Evolutionary conservation across 2,888 invertebrate species (phyloP), one percentile per base, ranked within the genome.

Genomic region (Syrphus vitripennis): DNA sequence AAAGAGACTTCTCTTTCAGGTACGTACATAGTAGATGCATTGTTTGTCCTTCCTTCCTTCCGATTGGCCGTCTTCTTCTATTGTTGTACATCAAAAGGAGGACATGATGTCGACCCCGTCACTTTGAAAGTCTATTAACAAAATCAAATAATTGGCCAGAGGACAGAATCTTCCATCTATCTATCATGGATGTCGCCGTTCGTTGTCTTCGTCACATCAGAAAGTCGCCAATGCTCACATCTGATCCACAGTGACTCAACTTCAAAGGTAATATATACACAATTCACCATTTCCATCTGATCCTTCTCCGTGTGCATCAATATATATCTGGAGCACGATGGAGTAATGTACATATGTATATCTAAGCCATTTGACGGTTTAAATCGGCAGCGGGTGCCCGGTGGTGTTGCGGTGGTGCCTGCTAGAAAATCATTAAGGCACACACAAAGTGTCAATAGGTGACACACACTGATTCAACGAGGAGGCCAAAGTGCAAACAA

Each of bases 111-210:
- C 57, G 50, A 16, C 37, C 69, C 34, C 34, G 37, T 69, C 79
- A 63, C 83, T 63, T 65, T 69, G 74, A 70, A 70, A 75, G 70
- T 83, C 80, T 80, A 80, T 83, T 83, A 83, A 34, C 42, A 74
- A 83, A 80, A 75, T 83, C 83, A 75, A 83, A 83, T 80, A 83
- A 83, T 83, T 80, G 83, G 31, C 83, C 69, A 37, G 63, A 37
- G 74, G 29, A 45, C 29, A 55, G 42, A 29, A 40, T 67, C 34
- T 53, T 59, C 48, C 19, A 42, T 42, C n/a, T 50, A 24, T 42
- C 63, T 50, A 24, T 42, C 63, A 65, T 42, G 42, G 10, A 48
- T 14, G 6, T 7, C 42, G 50, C 19, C 12, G 37, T 61, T n/a
- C n/a, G n/a, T n/a, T n/a, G n/a, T n/a, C n/a, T n/a, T n/a, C 61